Evolutionary conservation across 2,888 invertebrate genomes (phyloP), one percentile per base, ranked within the genome.

Genomic region (Drosophila prolongata): DNA sequence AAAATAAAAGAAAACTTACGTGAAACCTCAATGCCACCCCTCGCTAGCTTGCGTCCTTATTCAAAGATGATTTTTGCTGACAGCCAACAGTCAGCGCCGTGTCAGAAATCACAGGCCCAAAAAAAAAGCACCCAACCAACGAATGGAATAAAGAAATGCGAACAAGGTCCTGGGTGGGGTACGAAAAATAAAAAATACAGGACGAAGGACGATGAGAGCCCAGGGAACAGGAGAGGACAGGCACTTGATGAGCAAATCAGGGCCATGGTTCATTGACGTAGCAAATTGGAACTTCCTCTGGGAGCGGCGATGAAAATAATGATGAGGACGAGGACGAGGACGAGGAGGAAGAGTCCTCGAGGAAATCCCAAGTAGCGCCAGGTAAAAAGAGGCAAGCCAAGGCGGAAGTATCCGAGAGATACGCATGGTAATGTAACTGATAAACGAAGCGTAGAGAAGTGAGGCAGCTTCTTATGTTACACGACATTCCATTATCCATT

Each of bases 271-370:
- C 90, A 90, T 90, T 90, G 90, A 89, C 89, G 88, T 86, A 78
- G 78, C 90, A 90, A 90, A 90, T 90, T 90, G 88, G 76, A 77
- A 89, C 87, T 86, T 90, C 90, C 90, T 90, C 79, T 86, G 77
- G 82, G 80, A 80, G 72, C 76, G 57, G 61, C 74, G 64, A 58
- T 46, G 61, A 55, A 69, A 55, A 50, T 52, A 40, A 55, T 42
- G 58, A 58, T 19, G 59, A 57, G 10, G 64, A 53, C 42, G 60
- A 37, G 10, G 64, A 53, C 42, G 60, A 37, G 27, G 60, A 50
- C 27, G 58, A 19, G 64, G 64, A 58, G 68, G 76, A 38, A n/a
- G 62, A 55, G 75, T 76, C 77, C 78, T 73, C 64, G 74, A 80
- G 77, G 76, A 66, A 52, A 56, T 49, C 66, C 66, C 56, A 79